phyloP scores from a whole-genome alignment of 64 coral and sea anemone species.

The Pocillopora verrucosa region DNA sequence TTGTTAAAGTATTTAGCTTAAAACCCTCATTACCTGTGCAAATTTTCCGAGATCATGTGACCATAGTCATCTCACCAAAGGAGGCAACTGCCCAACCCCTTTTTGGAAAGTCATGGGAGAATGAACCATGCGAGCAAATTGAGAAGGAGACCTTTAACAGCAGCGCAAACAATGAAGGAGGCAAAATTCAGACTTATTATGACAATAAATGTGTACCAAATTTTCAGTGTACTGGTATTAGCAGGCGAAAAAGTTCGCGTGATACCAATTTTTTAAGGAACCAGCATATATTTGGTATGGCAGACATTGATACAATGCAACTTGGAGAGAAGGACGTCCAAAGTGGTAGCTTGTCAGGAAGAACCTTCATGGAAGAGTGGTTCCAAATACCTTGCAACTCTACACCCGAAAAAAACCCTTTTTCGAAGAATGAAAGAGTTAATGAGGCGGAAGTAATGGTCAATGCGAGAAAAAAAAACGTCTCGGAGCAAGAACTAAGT shows the following conservation, averaged over 20 bases:
- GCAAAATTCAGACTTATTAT: not conserved
- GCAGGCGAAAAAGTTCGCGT: no score
- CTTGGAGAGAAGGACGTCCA: not conserved
- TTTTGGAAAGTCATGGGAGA: not conserved
- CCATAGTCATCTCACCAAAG: not conserved
- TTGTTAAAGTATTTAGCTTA: slow-evolving; percentile 6
- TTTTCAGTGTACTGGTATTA: no score
- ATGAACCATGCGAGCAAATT: not conserved
- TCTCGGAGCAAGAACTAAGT: not conserved
- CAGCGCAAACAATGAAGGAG: not conserved
- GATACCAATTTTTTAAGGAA: not conserved
- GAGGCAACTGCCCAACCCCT: not conserved
- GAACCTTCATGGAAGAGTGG: not conserved
- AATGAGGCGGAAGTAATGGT: not conserved
- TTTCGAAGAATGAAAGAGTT: not conserved
- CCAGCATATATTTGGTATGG: not conserved
- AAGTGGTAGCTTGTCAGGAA: not conserved
- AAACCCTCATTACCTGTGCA: not conserved
- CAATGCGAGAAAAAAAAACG: not conserved
- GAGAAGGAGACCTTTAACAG: not conserved
- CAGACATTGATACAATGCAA: not conserved
- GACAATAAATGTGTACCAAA: not conserved
- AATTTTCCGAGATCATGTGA: not conserved
- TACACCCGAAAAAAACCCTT: not conserved
- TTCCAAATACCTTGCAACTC: not conserved